Base-by-base conservation (phyloP, 2,888 invertebrate genomes). In the Cordilura impudica region DNA sequence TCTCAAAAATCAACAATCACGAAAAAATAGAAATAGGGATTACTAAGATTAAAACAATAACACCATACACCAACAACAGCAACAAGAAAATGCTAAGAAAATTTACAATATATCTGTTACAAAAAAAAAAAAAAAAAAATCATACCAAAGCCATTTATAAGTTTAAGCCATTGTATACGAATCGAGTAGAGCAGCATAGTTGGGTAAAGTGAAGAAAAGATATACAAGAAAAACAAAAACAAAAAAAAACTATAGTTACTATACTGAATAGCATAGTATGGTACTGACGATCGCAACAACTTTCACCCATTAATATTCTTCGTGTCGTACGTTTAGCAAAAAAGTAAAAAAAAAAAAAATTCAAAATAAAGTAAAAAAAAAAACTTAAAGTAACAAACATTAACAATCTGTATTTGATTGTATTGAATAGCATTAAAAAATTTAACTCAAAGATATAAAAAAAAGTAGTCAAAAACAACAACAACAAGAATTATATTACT, bases 261-360 rank as follows among this genome's bases (percentile, higher is more conserved):
- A 31, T 10, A 39, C 35, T 39, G 35, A 39, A 39, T 39, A 39
- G n/a, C 4, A 39, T 39, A 39, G n/a, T n/a, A 39, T 47, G 54
- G 47, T 71, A 71, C 70, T 53, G 60, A 74, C 56, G 73, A 49
- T 70, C 60, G 65, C 81, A 81, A 87, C 86, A 87, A 87, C 87
- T 87, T 87, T 87, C 87, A 88, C 87, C 87, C 86, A 87, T 87
- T 87, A 87, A 87, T 87, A 87, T 87, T 79, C 79, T 79, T 87
- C 88, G 87, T 85, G 84, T 84, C 87, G 86, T 76, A 70, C 58
- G 16, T 60, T 75, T 81, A 76, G 56, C 71, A 75, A 77, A 78
- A 80, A n/a, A 71, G 61, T 47, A 18, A 47, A 49, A 29, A 18
- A 69, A 49, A 29, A 18, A 69, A 21, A 47, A 47, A 29, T 39